Base-by-base conservation (phyloP, 2,797 vertebrate species). In the Sebastolobus alascanus region DNA sequence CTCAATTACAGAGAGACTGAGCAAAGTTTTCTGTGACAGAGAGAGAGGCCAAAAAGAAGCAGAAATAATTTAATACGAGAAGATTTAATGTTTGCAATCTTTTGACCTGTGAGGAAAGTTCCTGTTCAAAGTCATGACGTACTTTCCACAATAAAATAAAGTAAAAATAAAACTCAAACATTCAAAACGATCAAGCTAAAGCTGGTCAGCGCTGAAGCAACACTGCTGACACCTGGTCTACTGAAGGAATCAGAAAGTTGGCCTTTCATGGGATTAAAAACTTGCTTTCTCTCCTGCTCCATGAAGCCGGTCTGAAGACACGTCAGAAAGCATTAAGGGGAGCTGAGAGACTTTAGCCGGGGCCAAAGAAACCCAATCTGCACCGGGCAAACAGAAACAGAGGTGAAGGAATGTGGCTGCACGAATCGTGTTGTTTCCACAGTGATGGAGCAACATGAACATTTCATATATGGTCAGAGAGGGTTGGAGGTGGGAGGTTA, bases 181-280 rank as follows among this genome's bases (percentile, higher is more conserved):
- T 4, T 67, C 1, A 7, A 22, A 70, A 56, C 2, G 1, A 60
- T 59, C 5, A 27, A 31, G 40, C 54, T 20, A 9, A 73, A 27
- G 55, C 50, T 13, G 7, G 16, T 33, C 5, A n/a, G 43, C 14
- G 70, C 66, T 52, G 37, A 65, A 63, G 37, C 25, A 31, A 59
- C 74, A 52, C 0, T 75, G 50, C 80, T 83, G 79, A 87, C 25
- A 14, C 18, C 20, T 72, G 50, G 63, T 75, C 68, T 68, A 2
- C 59, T 22, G 73, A 54, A 73, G 68, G 71, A 78, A 58, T 86
- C 68, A 67, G 29, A 74, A n/a, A 71, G 20, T 43, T 16, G 59
- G 65, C 46, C 76, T 79, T 73, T 78, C 25, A 58, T 56, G 66
- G 76, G 80, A 86, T 86, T 74, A 56, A 67, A 52, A 84, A 77